Base-by-base conservation (phyloP, 2,113 vertebrate species). In the Holacanthus passer region DNA sequence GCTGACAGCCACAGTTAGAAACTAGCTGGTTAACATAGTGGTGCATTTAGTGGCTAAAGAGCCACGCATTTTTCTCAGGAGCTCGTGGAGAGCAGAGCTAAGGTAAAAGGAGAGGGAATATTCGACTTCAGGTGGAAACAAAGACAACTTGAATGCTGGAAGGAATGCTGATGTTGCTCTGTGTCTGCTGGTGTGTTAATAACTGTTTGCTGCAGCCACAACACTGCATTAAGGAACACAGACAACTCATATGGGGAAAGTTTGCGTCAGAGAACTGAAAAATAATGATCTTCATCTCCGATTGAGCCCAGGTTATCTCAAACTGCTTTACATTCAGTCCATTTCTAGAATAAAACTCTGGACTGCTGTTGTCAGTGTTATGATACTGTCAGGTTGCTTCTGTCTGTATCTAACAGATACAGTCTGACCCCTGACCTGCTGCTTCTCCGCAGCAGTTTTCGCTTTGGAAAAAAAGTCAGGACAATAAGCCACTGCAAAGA, bases 391-490 rank as follows among this genome's bases (percentile, higher is more conserved):
- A 6, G 10, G 19, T 48, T 67, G 19, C 32, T 47, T 48, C 27
- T 66, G 11, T 29, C 7, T 43, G 37, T 24, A 3, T 43, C 13
- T 14, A 24, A 41, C 39, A 19, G 64, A 48, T 45, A 20, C 14
- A 29, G 22, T 20, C 14, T 13, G 68, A 35, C 48, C 39, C 59
- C 35, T 24, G 22, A 39, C 48, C 45, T 29, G 24, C 53, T 16
- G 47, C 47, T 31, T 48, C 55, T 43, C 45, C 24, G 43, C 27
- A n/a, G 52, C 27, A 11, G 5, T 39, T 59, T 32, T 22, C 39
- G 37, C 69, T 65, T 35, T 16, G 27, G 10, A 65, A 5, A 37
- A 68, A 62, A 82, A 62, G 43, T 62, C 45, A 55, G 56, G 50
- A 75, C 50, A 71, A 45, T 24, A 47, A 32, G 58, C 47, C 10